Percentiles rank a stretch among this genome's conserved stretches.
phyloP scores from a whole-genome alignment of 2,888 invertebrate species.

The Parnassius apollo region DNA sequence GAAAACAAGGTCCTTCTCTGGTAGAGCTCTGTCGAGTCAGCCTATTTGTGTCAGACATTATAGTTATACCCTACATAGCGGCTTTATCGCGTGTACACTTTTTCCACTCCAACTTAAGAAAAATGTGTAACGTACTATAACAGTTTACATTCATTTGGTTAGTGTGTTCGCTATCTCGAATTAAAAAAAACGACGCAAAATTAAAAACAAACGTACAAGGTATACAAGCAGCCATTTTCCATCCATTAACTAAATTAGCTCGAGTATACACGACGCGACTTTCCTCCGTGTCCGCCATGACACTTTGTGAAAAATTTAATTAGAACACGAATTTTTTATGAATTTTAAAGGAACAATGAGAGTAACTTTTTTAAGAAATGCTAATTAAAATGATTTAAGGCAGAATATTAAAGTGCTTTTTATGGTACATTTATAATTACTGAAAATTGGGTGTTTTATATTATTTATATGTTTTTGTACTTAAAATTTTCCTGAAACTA shows the following conservation, averaged over 20 bases:
- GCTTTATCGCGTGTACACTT: no score
- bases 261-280: constrained; percentile 7
- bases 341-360: background rate
- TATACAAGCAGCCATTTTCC: constrained; percentile 18
- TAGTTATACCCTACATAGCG: no score
- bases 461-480: background rate
- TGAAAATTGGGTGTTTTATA: background rate
- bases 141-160: no score
- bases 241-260: constrained; percentile 23
- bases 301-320: constrained; percentile 23
- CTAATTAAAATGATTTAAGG: constrained; percentile 4
- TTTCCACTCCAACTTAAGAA: no score
- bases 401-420: background rate
- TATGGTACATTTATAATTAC: no score
- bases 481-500: background rate
- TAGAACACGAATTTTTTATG: constrained; percentile 18
- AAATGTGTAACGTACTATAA: no score
- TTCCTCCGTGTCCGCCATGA: constrained; percentile 5
- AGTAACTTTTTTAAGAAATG: background rate
- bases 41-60: no score
- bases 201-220: background rate
- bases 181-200: background rate
- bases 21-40: no score
- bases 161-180: no score
- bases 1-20: no score